A percentile compares a stretch with the other conserved stretches of the same genome.
phyloP scores from a whole-genome alignment of 1,140 invertebrate genomes.

The Drosophila arizonae region DNA sequence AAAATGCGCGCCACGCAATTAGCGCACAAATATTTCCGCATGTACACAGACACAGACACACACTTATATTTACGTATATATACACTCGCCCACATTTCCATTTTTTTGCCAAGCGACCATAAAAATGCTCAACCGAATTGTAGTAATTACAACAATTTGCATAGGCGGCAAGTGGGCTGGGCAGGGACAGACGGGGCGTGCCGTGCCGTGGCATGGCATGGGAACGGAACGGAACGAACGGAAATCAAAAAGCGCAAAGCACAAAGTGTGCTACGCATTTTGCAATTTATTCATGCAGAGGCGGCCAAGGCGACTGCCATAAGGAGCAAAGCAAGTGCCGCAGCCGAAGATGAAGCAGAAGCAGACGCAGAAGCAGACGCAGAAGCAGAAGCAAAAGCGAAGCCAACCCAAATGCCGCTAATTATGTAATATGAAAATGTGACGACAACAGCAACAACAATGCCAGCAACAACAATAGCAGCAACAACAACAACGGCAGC shows the following conservation, averaged over 20 bases:
- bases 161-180: slow-evolving; percentile 45
- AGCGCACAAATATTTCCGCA: slow-evolving; percentile 80
- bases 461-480: too few species aligned
- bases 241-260: slow-evolving; percentile 79
- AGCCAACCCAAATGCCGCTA: slow-evolving; percentile 55
- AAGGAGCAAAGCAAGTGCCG: not conserved
- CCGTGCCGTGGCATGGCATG: too few species aligned
- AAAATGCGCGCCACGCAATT: slow-evolving; percentile 65
- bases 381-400: not conserved
- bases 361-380: not conserved
- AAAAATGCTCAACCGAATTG: slow-evolving; percentile 80
- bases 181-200: too few species aligned
- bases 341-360: not conserved
- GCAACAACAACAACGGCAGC: too few species aligned
- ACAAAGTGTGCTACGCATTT: slow-evolving; percentile 78
- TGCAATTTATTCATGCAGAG: slow-evolving; percentile 71
- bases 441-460: slow-evolving; percentile 45
- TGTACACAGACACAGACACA: slow-evolving; percentile 27
- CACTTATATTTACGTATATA: not conserved
- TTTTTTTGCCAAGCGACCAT: slow-evolving; percentile 56
- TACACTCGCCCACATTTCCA: not conserved
- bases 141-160: slow-evolving; percentile 81
- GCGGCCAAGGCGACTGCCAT: not conserved
- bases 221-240: slow-evolving; percentile 28
- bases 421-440: slow-evolving; percentile 81